Conservation (phyloP, 2,888 invertebrate species). For the Hypomecis punctinalis region DNA sequence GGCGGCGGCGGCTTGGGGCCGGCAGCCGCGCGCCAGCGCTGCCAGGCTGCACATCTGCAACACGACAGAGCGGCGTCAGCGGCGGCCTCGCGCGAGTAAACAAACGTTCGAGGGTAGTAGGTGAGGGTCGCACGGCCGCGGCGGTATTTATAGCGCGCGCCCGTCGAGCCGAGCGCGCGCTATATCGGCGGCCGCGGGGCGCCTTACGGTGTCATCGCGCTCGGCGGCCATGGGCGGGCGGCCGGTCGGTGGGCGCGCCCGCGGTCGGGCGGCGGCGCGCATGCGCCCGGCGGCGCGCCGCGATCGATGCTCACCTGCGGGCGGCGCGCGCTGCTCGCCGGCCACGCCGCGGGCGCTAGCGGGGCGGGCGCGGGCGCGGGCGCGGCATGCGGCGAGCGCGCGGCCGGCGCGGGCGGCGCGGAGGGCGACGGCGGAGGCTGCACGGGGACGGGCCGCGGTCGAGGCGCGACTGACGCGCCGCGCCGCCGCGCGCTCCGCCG, state of each 20-base stretch:
- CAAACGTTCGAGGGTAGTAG: no score
- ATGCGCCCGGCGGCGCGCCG: slow-evolving; percentile 60
- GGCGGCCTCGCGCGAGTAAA: slow-evolving; percentile 2
- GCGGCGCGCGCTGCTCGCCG: slow-evolving; percentile 34
- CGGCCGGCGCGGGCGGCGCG: slow-evolving; percentile 64
- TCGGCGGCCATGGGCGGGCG: slow-evolving; percentile 36
- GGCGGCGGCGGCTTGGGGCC: slow-evolving; percentile 70
- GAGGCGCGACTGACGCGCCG: slow-evolving; percentile 62
- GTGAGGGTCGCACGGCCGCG: slow-evolving; percentile 62
- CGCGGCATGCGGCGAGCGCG: slow-evolving; percentile 58
- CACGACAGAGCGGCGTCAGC: slow-evolving; percentile 51
- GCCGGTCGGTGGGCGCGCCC: slow-evolving; percentile 35
- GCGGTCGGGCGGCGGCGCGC: slow-evolving; percentile 39
- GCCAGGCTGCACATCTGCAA: slow-evolving; percentile 82
- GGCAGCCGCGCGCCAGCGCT: slow-evolving; percentile 82
- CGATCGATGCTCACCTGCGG: slow-evolving; percentile 37
- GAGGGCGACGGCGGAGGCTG: slow-evolving; percentile 55
- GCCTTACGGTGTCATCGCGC: slow-evolving; percentile 39
- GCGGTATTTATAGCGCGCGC: slow-evolving; percentile 68
- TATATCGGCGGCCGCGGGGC: slow-evolving; percentile 39
- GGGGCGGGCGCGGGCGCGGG: slow-evolving; percentile 48
- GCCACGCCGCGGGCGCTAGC: slow-evolving; percentile 39
- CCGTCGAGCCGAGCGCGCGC: slow-evolving; percentile 45
- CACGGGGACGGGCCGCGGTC: slow-evolving; percentile 68
- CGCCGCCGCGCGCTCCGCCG: slow-evolving; percentile 44